These are phyloP conservation scores for Silurus meridionalis DNA, from an alignment of 2,113 vertebrate species.

Conservation along the genomic window DNA sequence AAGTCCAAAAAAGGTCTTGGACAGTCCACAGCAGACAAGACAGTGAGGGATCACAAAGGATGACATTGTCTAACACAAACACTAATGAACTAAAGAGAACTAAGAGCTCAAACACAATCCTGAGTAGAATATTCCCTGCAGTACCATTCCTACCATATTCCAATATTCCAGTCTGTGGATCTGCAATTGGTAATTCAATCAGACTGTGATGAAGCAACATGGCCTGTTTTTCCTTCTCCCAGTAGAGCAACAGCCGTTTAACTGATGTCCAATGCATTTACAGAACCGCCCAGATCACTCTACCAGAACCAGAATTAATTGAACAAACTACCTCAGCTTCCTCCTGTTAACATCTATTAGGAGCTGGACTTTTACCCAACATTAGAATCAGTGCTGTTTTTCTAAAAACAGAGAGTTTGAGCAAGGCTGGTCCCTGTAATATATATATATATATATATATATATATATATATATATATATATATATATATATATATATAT, in stretches of 20 bases:
- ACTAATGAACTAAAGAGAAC: slow-evolving; percentile 42
- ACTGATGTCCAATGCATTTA: slow-evolving; percentile 28
- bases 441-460: not conserved
- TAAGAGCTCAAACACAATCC: slow-evolving; percentile 18
- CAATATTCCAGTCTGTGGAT: not conserved
- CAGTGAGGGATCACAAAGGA: slow-evolving; percentile 17
- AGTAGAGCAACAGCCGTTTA: slow-evolving; percentile 29
- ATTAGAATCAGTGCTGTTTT: not conserved
- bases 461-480: no score
- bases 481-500: no score
- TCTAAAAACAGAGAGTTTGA: not conserved
- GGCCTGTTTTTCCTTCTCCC: not conserved
- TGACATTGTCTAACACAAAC: slow-evolving; percentile 57
- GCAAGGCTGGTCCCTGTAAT: not conserved
- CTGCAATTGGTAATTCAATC: slow-evolving; percentile 31
- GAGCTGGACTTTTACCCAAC: not conserved
- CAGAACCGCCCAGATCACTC: not conserved
- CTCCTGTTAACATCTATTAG: slow-evolving; percentile 4
- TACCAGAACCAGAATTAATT: slow-evolving; percentile 20
- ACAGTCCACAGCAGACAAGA: slow-evolving; percentile 47
- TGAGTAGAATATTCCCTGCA: slow-evolving; percentile 11
- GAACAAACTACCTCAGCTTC: slow-evolving; percentile 6
- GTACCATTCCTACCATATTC: slow-evolving; percentile 12
- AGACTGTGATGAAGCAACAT: slow-evolving; percentile 28
- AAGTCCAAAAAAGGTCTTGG: slow-evolving; percentile 22